phyloP scores from a whole-genome alignment of 2,888 invertebrate genomes.

The Villa cingulata region DNA sequence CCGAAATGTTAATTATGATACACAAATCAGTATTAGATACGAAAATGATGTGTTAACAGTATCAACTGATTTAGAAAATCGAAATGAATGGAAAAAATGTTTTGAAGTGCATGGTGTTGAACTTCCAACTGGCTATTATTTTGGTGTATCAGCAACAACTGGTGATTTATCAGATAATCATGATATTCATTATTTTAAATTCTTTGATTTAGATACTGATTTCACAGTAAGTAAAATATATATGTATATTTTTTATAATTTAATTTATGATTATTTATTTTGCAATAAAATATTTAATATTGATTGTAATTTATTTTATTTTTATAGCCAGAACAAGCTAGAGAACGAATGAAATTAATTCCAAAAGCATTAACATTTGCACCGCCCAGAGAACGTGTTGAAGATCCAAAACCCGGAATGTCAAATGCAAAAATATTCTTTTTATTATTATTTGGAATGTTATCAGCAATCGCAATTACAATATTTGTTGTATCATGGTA shows the following conservation, averaged over 20 bases:
- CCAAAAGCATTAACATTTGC: conserved; percentile 85
- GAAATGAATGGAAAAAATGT: conserved; percentile 89
- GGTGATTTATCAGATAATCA: conserved; percentile 96
- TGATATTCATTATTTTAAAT: conserved; percentile 80
- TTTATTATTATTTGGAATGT: conserved; percentile 68
- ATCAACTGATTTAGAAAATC: conserved; percentile 81
- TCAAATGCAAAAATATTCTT: conserved; percentile 86
- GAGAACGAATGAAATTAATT: conserved; percentile 65
- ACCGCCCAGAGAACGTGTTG: conserved; percentile 79
- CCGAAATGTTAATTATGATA: conserved; percentile 79
- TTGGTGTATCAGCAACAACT: conserved; percentile 90
- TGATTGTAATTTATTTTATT: not conserved
- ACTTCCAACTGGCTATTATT: conserved; percentile 88
- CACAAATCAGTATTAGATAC: conserved; percentile 80
- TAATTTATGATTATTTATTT: too few species aligned
- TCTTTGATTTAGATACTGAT: conserved; percentile 79
- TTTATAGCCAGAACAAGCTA: conserved; percentile 24
- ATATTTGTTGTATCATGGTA: conserved; percentile 87
- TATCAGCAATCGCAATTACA: conserved; percentile 68
- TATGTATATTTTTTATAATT: not conserved
- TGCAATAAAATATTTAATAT: too few species aligned
- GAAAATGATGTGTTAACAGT: conserved; percentile 82
- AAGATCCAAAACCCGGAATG: conserved; percentile 76
- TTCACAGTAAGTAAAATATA: conserved; percentile 35
- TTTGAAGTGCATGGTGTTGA: conserved; percentile 77